Evolutionary conservation across 2,797 vertebrate species (phyloP).

Genomic region (Sarcophilus harrisii): DNA sequence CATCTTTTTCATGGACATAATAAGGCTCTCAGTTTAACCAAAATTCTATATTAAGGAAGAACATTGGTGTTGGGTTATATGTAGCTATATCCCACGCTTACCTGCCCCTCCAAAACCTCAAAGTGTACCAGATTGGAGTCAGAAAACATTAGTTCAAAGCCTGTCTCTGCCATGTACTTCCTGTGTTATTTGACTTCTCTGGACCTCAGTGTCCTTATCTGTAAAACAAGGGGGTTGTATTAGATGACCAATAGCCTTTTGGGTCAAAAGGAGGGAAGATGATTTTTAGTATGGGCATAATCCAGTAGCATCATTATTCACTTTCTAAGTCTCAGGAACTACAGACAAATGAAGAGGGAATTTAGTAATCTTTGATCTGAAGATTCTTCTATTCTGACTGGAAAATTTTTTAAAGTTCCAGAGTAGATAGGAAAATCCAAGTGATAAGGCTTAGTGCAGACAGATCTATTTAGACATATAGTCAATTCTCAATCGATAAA

Average conservation of each 20-base stretch:
- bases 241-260: neutral
- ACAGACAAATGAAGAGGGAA: neutral
- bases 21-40: neutral
- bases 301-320: neutral
- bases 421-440: neutral
- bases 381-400: neutral
- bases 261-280: neutral
- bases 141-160: neutral
- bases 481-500: neutral
- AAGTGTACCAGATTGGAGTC: neutral
- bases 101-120: neutral
- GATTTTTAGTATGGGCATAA: neutral
- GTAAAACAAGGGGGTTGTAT: neutral
- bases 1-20: neutral
- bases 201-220: neutral
- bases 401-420: neutral
- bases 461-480: neutral
- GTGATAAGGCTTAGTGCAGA: neutral
- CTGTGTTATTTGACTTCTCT: neutral
- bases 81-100: fast-evolving
- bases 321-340: neutral
- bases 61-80: neutral
- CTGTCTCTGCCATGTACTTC: neutral
- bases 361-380: neutral
- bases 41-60: neutral